Base-by-base conservation (phyloP, 35 echinoderm and acorn worm species). In the Stichopus chloronotus region DNA sequence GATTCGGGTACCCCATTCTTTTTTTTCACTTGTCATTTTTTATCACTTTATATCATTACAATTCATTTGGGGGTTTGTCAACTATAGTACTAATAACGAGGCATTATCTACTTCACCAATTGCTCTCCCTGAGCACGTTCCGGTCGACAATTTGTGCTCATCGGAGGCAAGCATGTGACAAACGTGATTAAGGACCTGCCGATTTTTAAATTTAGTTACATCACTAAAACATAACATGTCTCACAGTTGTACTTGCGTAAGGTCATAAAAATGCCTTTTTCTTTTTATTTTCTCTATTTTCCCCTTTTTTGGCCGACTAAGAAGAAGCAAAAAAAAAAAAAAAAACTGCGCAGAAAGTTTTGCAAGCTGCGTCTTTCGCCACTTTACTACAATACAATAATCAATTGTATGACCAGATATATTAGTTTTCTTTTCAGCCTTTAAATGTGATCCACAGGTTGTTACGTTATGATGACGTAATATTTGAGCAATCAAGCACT, bases 31-130 rank as follows among this genome's bases (percentile, higher is more conserved):
- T 65, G 11, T 43, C 30, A 43, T 65, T 63, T 65, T 65, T 65
- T 65, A 65, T 65, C 61, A 65, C 61, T 65, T 65, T 11, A 65
- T 65, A 65, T 65, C 61, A 65, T 65, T 65, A 65, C 61, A 65
- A 65, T 65, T 65, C 61, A 65, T 65, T 65, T 65, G 61, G 61
- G 61, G 61, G 61, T 11, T 65, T 65, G 11, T 11, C 19, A 11
- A 65, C 11, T 65, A 65, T 65, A 65, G 61, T 11, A 65, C 61
- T 65, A 65, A 65, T 65, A 65, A 65, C 19, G 11, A 65, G 19
- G 19, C 11, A 65, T 65, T 14, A 65, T 65, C 11, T 65, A 14
- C 61, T 65, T 65, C 61, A 19, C 61, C 61, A 65, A 65, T 65
- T 65, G 61, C 61, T 65, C 19, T 19, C 61, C 61, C 19, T 11